Evolutionary conservation across 2,113 vertebrate genomes (phyloP), one percentile per base, ranked within the genome.

Genomic region (Cynopterus brachyotis): DNA sequence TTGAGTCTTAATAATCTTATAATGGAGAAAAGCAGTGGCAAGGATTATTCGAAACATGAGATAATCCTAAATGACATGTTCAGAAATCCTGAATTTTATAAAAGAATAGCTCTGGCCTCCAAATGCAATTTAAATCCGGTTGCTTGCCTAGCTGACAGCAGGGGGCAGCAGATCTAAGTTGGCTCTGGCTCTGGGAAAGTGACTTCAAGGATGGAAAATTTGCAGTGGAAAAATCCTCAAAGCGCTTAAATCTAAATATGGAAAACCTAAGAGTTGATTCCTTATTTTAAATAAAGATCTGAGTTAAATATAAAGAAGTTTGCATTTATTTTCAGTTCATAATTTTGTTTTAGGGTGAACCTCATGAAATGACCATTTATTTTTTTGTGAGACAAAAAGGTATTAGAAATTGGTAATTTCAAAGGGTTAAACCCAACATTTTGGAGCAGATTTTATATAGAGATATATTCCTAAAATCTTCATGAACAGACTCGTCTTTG

Each of bases 131-230:
- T 82, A 97, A 92, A 69, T 60, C 86, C 62, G 35, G 30, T 32
- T 95, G 30, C 59, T 97, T 55, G 73, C 32, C 57, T 59, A 42
- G 26, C 32, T 42, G 91, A 82, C 95, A 94, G 94, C 81, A 96
- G 96, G 94, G 94, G 91, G 96, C 75, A 96, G 96, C 96, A 96
- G 84, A 95, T 66, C 45, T 92, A 91, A 94, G 90, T 30, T 6
- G 1, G 67, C 53, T 60, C 69, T 57, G 24, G n/a, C 47, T 81
- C 32, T 8, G 11, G 45, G 67, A 50, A 84, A 72, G 35, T 20
- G 32, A 47, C 91, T 92, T 78, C 57, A 84, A 78, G 70, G 76
- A 91, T 67, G 82, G 90, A 97, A 93, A 89, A 81, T 96, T 55
- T 76, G 83, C 12, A 16, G 57, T 67, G 90, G 83, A 97, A 97